Percentiles rank a stretch among this genome's conserved stretches.
phyloP scores from a whole-genome alignment of 2,888 invertebrate genomes.

The Hyppa rectilinea region DNA sequence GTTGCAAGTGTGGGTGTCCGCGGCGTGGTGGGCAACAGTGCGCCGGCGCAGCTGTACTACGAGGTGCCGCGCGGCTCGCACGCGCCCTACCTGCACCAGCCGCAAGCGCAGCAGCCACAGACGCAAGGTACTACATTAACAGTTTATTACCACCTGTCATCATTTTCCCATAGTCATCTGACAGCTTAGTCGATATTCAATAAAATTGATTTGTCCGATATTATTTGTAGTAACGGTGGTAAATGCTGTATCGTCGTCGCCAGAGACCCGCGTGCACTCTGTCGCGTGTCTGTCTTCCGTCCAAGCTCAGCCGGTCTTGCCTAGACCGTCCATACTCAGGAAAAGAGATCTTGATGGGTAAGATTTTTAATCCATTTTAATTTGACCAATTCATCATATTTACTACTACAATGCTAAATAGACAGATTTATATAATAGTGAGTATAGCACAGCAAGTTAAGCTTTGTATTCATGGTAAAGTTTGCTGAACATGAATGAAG shows the following conservation, averaged over 20 bases:
- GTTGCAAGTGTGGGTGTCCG: slow-evolving; percentile 83
- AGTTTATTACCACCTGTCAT: neutral
- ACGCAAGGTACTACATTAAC: slow-evolving; percentile 60
- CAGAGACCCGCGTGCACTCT: slow-evolving; percentile 68
- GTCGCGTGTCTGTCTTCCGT: slow-evolving; percentile 57
- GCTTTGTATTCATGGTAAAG: neutral
- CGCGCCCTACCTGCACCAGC: slow-evolving; percentile 84
- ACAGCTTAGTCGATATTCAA: neutral
- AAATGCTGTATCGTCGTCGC: slow-evolving; percentile 74
- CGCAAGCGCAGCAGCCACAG: slow-evolving; percentile 61
- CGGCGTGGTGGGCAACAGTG: slow-evolving; percentile 85
- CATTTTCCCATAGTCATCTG: neutral
- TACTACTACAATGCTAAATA: neutral
- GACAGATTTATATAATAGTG: neutral
- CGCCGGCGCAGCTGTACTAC: slow-evolving; percentile 87
- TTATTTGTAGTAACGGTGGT: slow-evolving; percentile 75
- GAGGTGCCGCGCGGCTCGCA: slow-evolving; percentile 79
- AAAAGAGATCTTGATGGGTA: slow-evolving; percentile 96
- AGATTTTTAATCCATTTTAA: slow-evolving; percentile 57
- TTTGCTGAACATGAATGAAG: neutral
- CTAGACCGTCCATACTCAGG: slow-evolving; percentile 95
- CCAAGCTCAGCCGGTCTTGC: slow-evolving; percentile 88
- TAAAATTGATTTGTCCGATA: neutral
- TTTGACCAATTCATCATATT: slow-evolving; percentile 1
- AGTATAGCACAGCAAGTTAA: too few relatives aligned